Conservation (phyloP, 2,797 vertebrate species). For the Lithobates sylvaticus region DNA sequence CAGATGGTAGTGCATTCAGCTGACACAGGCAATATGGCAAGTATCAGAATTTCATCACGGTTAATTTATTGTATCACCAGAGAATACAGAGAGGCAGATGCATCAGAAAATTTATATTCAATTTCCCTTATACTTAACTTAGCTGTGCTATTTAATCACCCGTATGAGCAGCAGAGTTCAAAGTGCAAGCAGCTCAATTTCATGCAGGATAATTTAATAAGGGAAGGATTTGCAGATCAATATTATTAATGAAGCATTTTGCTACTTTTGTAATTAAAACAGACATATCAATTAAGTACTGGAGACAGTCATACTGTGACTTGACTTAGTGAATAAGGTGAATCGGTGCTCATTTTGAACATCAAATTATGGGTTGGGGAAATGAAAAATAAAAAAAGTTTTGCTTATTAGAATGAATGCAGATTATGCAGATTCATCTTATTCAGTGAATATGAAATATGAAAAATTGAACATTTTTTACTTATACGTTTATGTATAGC, state of each 20-base stretch:
- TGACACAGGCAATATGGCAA: slow-evolving; percentile 30
- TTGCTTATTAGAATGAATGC: no score
- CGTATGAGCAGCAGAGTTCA: slow-evolving; percentile 1
- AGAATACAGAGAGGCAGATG: slow-evolving; percentile 11
- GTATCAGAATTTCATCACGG: slow-evolving; percentile 38
- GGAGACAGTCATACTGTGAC: background rate
- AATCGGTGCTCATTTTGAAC: no score
- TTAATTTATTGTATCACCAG: slow-evolving; percentile 12
- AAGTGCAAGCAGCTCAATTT: slow-evolving; percentile 1
- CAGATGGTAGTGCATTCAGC: slow-evolving; percentile 33
- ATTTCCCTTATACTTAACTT: slow-evolving; percentile 14
- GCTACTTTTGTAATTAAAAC: slow-evolving; percentile 24
- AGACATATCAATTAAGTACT: background rate
- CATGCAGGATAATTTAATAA: slow-evolving; percentile 23
- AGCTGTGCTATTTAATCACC: slow-evolving; percentile 6
- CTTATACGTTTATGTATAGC: no score
- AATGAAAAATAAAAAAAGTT: no score
- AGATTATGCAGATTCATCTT: no score
- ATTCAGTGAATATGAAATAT: no score
- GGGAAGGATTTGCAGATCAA: background rate
- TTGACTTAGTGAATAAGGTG: background rate
- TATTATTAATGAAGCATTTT: background rate
- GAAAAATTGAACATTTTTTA: no score
- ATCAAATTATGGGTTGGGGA: no score
- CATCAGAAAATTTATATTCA: slow-evolving; percentile 21